Evolutionary conservation across 2,888 invertebrate genomes (phyloP), one percentile per base, ranked within the genome.

Genomic region (Pycnomerus fuliginosus): DNA sequence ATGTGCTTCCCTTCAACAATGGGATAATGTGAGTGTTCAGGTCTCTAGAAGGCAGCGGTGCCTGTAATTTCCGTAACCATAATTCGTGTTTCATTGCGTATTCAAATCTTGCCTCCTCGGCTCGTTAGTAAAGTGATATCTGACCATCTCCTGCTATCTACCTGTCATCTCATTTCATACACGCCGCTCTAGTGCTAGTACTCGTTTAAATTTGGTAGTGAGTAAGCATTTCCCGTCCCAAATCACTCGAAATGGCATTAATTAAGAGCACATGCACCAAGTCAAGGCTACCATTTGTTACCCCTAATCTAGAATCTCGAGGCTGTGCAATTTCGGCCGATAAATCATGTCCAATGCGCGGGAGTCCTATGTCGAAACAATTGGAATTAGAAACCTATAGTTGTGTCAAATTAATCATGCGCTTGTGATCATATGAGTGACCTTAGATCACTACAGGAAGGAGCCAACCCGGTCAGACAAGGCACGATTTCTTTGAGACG

Each of bases 391-490:
- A 41, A 44, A 47, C 24, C 28, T 25, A 15, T 10, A 7, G 33
- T 43, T 47, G 33, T 49, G 51, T 52, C 49, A 50, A 44, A 52
- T 55, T 56, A 54, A 56, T 54, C 53, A 55, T 46, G 38, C 44
- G 37, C 17, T 42, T 32, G n/a, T 28, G 43, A 44, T 46, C 44
- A 49, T n/a, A n/a, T 53, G 47, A 43, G 52, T 58, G 56, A 58
- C 54, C 53, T 57, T 53, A 52, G 48, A 33, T 41, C 42, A 44
- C 46, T 31, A 48, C 53, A n/a, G 58, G 58, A 60, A 60, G 56
- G 53, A 56, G 53, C 50, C 52, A 61, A 56, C 51, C 56, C 55
- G 60, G 59, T 60, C 58, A 60, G 54, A 55, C 58, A 32, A 48
- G 48, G 41, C 51, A 52, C 52, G 54, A 52, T 50, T 45, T 30